phyloP scores from a whole-genome alignment of 1,140 invertebrate species.

The Watersipora subatra region DNA sequence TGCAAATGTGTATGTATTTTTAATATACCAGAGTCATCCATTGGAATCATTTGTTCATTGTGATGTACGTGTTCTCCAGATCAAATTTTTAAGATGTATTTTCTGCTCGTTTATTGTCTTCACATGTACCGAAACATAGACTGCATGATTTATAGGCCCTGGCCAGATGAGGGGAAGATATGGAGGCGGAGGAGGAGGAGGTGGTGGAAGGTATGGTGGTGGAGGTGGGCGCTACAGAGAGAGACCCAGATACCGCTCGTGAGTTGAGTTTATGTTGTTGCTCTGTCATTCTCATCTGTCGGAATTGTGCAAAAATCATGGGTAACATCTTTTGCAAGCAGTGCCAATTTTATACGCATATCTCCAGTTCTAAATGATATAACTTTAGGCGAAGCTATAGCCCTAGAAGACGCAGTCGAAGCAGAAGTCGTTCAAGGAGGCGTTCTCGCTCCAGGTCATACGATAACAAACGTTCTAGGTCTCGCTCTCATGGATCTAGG shows the following conservation, averaged over 20 bases:
- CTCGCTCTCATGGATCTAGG: neutral
- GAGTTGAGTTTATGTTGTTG: neutral
- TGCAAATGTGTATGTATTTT: no score
- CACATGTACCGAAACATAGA: no score
- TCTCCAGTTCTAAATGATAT: no score
- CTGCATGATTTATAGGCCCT: neutral
- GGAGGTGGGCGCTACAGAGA: neutral
- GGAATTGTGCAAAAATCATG: no score
- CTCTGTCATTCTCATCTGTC: no score
- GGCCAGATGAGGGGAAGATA: neutral
- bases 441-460: neutral
- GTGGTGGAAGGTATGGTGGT: neutral
- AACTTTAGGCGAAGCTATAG: neutral
- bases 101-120: no score
- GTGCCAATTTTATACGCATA: no score
- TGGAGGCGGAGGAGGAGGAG: neutral
- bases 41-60: no score
- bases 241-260: neutral
- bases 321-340: no score
- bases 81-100: no score
- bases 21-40: no score
- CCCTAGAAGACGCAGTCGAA: neutral
- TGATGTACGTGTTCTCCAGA: no score
- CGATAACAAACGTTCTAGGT: neutral
- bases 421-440: neutral